Conservation (phyloP, 2,888 invertebrate genomes). For the Spatulosminthurus flaviceps region DNA sequence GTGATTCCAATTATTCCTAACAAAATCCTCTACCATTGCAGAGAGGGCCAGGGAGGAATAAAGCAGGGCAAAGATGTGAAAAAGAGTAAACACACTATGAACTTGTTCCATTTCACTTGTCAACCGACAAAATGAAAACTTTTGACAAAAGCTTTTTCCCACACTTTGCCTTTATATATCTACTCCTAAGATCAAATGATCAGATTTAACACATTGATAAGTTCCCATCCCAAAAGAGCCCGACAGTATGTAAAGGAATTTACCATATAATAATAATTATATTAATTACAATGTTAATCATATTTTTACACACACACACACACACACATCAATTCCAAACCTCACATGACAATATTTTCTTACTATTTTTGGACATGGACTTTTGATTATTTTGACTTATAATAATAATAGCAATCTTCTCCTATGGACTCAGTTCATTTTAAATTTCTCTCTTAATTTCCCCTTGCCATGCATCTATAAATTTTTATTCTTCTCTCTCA, state of each 20-base stretch:
- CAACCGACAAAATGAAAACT: conserved; percentile 26
- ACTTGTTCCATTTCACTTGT: conserved; percentile 41
- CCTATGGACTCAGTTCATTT: background rate
- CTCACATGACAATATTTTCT: background rate
- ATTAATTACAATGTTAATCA: no score
- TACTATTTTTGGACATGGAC: background rate
- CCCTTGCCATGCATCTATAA: no score
- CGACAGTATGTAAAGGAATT: background rate
- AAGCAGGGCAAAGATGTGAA: background rate
- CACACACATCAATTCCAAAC: background rate
- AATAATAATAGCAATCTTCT: no score
- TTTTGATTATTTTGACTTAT: background rate
- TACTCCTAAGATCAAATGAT: conserved; percentile 28
- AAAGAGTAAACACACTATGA: background rate
- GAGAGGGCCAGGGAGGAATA: no score
- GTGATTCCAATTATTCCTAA: no score
- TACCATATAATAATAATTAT: background rate
- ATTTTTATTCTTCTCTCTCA: no score
- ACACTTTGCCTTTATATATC: no score
- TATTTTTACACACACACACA: background rate
- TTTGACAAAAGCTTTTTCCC: no score
- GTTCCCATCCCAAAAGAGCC: background rate
- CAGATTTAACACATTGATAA: conserved; percentile 23
- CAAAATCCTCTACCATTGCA: no score
- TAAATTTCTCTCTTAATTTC: no score